These are phyloP conservation scores for Marronus borbonicus DNA, from an alignment of 2,888 invertebrate species.

Conservation along the genomic window DNA sequence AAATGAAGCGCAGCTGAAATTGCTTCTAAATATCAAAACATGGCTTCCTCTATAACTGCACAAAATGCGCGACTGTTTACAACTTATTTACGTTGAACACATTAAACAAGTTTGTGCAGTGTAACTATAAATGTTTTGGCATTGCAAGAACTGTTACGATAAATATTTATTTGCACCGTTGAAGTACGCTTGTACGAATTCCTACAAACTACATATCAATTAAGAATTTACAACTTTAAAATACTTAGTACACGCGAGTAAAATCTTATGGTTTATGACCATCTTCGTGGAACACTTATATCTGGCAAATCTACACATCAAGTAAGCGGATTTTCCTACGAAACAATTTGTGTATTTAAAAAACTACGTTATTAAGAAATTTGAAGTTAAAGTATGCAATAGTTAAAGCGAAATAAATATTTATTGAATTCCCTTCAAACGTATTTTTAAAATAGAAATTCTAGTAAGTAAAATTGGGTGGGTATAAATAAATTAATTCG, in stretches of 20 bases:
- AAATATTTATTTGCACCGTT: conserved; percentile 8
- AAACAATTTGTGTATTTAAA: neutral
- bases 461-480: too few species aligned
- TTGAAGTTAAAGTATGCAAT: too few species aligned
- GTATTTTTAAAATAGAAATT: too few species aligned
- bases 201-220: neutral
- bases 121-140: conserved; percentile 35
- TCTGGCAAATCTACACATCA: neutral
- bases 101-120: conserved; percentile 21
- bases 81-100: conserved; percentile 25
- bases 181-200: neutral
- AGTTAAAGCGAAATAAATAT: neutral
- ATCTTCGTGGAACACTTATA: neutral
- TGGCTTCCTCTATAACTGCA: neutral
- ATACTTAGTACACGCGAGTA: too few species aligned
- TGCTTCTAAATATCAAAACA: neutral
- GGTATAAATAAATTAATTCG: too few species aligned
- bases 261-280: neutral
- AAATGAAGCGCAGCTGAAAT: too few species aligned
- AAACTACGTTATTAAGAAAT: neutral
- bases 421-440: neutral
- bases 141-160: conserved; percentile 11
- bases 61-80: too few species aligned
- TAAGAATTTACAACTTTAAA: neutral
- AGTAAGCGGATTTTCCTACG: neutral